Conservation (phyloP, 2,797 vertebrate genomes). For the Moxostoma hubbsi region DNA sequence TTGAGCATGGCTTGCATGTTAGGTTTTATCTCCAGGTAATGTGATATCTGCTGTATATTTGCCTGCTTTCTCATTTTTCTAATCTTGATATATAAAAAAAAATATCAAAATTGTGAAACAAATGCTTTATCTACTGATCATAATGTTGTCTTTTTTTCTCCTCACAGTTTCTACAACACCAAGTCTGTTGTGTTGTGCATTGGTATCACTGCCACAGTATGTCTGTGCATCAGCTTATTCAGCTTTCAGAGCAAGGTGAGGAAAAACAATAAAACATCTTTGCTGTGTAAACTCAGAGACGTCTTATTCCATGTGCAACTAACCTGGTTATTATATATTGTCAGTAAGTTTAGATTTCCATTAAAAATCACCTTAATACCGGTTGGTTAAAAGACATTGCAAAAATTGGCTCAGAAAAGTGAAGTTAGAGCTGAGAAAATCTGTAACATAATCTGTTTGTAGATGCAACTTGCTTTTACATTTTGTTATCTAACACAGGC, state of each 20-base stretch:
- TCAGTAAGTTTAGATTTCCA: no score
- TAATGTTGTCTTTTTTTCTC: not conserved
- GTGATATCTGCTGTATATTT: not conserved
- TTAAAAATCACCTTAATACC: no score
- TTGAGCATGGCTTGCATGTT: constrained; percentile 81
- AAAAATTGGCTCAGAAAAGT: no score
- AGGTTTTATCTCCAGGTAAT: constrained; percentile 81
- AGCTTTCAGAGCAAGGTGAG: constrained; percentile 95
- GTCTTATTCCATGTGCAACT: no score
- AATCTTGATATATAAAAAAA: no score
- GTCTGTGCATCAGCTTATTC: constrained; percentile 89
- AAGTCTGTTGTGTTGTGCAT: constrained; percentile 89
- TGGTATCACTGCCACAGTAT: constrained; percentile 89
- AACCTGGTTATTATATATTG: no score
- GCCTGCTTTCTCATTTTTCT: not conserved
- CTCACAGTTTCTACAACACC: constrained; percentile 90
- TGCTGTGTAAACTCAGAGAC: no score
- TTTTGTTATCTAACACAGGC: no score
- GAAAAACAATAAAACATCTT: not conserved
- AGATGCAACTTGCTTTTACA: no score
- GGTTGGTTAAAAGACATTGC: no score
- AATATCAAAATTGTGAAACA: not conserved
- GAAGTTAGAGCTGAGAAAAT: no score
- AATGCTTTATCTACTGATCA: not conserved
- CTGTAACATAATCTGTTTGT: no score